Base-by-base conservation (phyloP, 2,113 vertebrate genomes). In the Arothron firmamentum region DNA sequence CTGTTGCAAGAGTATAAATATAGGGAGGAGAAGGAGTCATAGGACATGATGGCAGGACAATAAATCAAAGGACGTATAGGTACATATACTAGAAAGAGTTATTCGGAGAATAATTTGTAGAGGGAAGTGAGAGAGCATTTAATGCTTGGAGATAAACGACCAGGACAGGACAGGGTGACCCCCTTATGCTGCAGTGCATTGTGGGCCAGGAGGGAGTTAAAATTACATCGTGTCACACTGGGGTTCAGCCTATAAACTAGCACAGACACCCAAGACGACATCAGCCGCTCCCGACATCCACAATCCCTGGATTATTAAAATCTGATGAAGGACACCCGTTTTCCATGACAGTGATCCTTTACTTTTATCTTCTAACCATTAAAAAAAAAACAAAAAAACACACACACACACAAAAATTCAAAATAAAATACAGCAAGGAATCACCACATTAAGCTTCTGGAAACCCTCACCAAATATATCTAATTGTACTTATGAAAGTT, bases 81-180 rank as follows among this genome's bases (percentile, higher is more conserved):
- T n/a, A 31, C 34, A 16, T 50, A 53, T 6, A 18, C 51, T 57
- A 45, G 58, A 75, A 49, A 17, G 74, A 53, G 61, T 64, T 45
- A 52, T 5, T 9, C 14, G 46, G 51, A 65, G 28, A 31, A 57
- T 59, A 63, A 8, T 23, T 62, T 19, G 52, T 18, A 45, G 9
- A 38, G 43, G 72, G 16, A n/a, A 15, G 46, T 46, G 11, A 47
- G 51, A 58, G 55, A 47, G 20, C 70, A 70, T 57, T 14, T 78
- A 61, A 51, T 20, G 59, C 48, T 1, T 4, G 38, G 62, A 75
- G 70, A 80, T 83, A 77, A 82, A 80, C 56, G 48, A 71, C 56
- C 59, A 46, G 43, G 50, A 65, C 59, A 3, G 71, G 71, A 80
- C 82, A 80, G 62, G 51, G 74, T 80, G 80, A 81, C 75, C 80